Conservation (phyloP, 2,113 vertebrate genomes). For the Carettochelys insculpta region DNA sequence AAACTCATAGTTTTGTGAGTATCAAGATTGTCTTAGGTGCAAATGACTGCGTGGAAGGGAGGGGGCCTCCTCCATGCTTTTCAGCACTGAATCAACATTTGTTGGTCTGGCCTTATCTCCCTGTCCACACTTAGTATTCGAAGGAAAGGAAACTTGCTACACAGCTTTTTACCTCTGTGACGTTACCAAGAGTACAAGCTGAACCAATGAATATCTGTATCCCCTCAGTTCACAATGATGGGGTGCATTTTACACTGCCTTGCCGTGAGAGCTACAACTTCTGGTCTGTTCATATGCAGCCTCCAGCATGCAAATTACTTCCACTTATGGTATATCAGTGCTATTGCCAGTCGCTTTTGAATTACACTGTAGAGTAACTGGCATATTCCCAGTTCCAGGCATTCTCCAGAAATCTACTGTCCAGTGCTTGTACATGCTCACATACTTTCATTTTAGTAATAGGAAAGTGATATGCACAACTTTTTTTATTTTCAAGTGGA, state of each 20-base stretch:
- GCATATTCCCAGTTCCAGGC: not conserved
- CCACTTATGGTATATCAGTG: not conserved
- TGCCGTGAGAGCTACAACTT: not conserved
- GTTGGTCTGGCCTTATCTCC: not conserved
- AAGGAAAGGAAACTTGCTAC: not conserved
- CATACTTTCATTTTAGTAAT: not conserved
- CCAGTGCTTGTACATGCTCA: not conserved
- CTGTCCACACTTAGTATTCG: not conserved
- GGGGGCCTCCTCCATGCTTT: not conserved
- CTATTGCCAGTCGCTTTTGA: not conserved
- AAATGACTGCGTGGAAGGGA: not conserved
- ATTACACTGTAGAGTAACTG: not conserved
- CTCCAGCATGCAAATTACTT: not conserved
- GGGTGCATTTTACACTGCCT: not conserved
- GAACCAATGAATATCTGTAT: not conserved
- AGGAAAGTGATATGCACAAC: not conserved
- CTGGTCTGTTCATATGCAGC: not conserved
- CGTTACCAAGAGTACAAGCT: not conserved
- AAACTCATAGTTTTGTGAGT: not conserved
- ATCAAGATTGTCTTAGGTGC: not conserved
- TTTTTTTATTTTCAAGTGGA: not conserved
- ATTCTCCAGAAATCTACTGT: not conserved
- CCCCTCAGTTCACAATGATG: not conserved
- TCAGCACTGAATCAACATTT: not conserved
- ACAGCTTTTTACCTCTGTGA: not conserved